Evolutionary conservation across 2,797 vertebrate species (phyloP), one percentile per base, ranked within the genome.

Genomic region (Anguilla megastoma): DNA sequence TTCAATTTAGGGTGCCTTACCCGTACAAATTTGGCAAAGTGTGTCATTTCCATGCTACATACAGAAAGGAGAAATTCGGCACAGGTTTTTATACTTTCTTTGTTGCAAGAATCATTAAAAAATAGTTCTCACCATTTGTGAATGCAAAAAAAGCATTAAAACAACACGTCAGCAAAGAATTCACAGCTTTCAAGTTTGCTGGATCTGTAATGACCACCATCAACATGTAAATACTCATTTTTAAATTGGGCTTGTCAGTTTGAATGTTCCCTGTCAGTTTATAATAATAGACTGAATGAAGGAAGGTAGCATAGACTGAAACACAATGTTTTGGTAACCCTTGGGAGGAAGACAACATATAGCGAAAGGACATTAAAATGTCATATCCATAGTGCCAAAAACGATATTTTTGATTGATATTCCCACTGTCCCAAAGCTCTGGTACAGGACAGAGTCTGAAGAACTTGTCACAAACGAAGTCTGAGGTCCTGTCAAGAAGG

Each of bases 401-500:
- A 33, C 33, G 41, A 76, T 76, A 76, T 76, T 76, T 76, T 36
- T 76, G 74, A 76, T 76, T 76, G 74, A 76, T 76, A 76, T 76
- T 76, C 74, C 74, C 74, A 76, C 14, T 41, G 74, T 21, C 74
- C 74, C 74, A 76, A 14, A 76, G 74, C 74, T 41, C 74, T 41
- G 74, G 36, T 76, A 76, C 74, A 41, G 74, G 74, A 76, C 14
- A 18, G 74, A 76, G 14, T 36, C 74, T 14, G 30, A 36, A 41
- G 12, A 76, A 76, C 71, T 76, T 36, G 71, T 76, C 71, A 76
- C 71, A 76, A 76, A 76, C 71, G 14, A 76, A 76, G 36, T 36
- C 74, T 76, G 74, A 76, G 74, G 74, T 41, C 33, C 74, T 76
- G 74, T 76, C 74, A 76, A 76, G 30, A 18, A 12, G 36, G 33